A percentile compares a stretch with the other conserved stretches of the same genome.
phyloP scores from a whole-genome alignment of 2,113 vertebrate species.

The Nestor notabilis region DNA sequence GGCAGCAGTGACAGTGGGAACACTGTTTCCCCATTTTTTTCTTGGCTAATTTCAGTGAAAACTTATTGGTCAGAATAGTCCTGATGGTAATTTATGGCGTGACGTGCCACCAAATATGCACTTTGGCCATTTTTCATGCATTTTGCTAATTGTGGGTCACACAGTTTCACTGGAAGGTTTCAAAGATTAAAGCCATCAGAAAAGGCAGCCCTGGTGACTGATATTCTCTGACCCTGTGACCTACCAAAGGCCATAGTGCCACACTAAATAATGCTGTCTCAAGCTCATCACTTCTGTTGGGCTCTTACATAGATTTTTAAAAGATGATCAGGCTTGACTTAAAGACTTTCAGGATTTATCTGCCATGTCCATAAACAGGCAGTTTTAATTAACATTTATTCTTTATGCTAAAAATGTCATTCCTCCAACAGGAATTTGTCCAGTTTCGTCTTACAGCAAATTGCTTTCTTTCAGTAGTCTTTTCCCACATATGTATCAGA shows the following conservation, averaged over 20 bases:
- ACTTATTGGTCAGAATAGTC: background rate
- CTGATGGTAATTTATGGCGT: constrained; percentile 5
- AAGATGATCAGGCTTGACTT: background rate
- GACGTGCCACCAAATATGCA: background rate
- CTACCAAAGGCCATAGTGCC: background rate
- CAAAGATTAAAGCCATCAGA: constrained; percentile 35
- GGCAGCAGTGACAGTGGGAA: background rate
- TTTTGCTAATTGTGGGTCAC: background rate
- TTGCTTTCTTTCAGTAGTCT: background rate
- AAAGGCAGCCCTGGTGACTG: constrained; percentile 9
- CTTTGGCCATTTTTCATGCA: background rate
- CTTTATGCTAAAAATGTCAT: background rate
- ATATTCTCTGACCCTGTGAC: constrained; percentile 39
- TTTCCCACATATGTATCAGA: background rate
- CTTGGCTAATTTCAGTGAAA: background rate
- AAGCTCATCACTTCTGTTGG: background rate
- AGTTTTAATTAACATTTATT: background rate
- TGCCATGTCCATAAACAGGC: background rate
- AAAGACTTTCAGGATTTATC: background rate
- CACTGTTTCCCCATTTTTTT: background rate
- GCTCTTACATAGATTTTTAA: background rate
- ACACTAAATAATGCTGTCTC: constrained; percentile 48
- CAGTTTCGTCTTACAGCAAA: background rate
- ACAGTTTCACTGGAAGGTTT: constrained; percentile 9
- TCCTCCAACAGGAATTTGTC: background rate